Evolutionary conservation across 2,797 vertebrate species (phyloP).

Genomic region (Iguana delicatissima): DNA sequence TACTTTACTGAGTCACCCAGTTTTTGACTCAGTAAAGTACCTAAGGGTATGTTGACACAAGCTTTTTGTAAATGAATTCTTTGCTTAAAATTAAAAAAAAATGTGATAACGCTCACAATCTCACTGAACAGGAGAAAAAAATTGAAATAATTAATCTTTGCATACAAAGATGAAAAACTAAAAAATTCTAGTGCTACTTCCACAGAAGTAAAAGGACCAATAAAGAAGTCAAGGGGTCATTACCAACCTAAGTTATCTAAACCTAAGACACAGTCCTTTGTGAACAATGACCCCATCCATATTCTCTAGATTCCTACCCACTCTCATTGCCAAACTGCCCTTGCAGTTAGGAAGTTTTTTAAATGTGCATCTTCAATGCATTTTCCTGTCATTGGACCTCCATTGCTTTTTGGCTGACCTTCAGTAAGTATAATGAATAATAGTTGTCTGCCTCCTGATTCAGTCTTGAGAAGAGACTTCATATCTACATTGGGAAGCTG

Average conservation of each 20-base stretch:
- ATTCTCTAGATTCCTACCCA: background rate
- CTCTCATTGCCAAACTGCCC: background rate
- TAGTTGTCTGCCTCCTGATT: background rate
- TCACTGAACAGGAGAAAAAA: too few species aligned
- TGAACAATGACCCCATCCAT: background rate
- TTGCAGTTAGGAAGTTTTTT: background rate
- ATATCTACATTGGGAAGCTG: background rate
- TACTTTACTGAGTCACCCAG: too few species aligned
- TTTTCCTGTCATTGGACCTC: background rate
- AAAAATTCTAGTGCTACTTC: too few species aligned
- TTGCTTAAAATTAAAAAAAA: too few species aligned
- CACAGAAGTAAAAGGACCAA: too few species aligned
- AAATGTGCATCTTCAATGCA: background rate
- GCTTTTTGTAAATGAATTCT: too few species aligned
- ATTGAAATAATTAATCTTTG: too few species aligned
- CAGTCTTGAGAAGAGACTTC: too few species aligned
- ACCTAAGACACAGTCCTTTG: background rate
- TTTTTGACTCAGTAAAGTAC: too few species aligned
- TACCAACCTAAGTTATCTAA: background rate
- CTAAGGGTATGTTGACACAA: too few species aligned
- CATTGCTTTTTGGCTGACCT: background rate
- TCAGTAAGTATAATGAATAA: background rate
- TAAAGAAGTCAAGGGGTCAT: background rate
- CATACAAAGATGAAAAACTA: too few species aligned
- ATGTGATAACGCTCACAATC: too few species aligned